Conservation (phyloP, 2,888 invertebrate genomes). For the Hylaea fasciaria region DNA sequence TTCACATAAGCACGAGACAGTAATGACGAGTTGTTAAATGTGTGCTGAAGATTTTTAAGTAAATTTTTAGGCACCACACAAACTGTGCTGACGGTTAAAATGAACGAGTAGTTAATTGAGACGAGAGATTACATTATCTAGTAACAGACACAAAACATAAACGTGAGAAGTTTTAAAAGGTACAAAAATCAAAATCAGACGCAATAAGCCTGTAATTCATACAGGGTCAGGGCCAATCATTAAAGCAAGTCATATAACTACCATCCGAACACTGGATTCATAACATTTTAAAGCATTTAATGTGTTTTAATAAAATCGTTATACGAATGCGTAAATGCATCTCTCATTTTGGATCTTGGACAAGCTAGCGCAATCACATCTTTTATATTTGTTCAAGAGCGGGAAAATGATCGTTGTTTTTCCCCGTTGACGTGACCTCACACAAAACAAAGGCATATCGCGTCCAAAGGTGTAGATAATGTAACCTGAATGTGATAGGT, state of each 20-base stretch:
- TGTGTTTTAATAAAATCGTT: neutral
- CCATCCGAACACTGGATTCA: too few relatives aligned
- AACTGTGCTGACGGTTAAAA: conserved; percentile 75
- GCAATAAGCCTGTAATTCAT: conserved; percentile 15
- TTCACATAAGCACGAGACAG: conserved; percentile 81
- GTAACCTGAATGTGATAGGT: conserved; percentile 63
- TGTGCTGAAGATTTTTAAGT: conserved; percentile 75
- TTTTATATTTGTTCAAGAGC: neutral
- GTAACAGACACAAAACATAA: conserved; percentile 39
- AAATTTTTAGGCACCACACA: conserved; percentile 74
- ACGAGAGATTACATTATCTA: conserved; percentile 76
- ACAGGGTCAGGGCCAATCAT: neutral
- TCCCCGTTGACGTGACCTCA: neutral
- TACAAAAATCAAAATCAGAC: conserved; percentile 12
- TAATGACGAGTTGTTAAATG: conserved; percentile 76
- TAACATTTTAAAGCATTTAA: neutral
- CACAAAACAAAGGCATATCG: conserved; percentile 29
- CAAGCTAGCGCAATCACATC: too few relatives aligned
- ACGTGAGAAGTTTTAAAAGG: conserved; percentile 26
- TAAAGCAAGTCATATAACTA: too few relatives aligned
- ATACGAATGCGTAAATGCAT: neutral
- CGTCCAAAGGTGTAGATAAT: conserved; percentile 41
- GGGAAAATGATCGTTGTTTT: neutral
- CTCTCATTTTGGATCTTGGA: too few relatives aligned
- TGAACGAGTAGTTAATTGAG: conserved; percentile 61